These are phyloP conservation scores for Trachelus troglodyta DNA, from an alignment of 2,888 invertebrate genomes.

Conservation along the genomic window DNA sequence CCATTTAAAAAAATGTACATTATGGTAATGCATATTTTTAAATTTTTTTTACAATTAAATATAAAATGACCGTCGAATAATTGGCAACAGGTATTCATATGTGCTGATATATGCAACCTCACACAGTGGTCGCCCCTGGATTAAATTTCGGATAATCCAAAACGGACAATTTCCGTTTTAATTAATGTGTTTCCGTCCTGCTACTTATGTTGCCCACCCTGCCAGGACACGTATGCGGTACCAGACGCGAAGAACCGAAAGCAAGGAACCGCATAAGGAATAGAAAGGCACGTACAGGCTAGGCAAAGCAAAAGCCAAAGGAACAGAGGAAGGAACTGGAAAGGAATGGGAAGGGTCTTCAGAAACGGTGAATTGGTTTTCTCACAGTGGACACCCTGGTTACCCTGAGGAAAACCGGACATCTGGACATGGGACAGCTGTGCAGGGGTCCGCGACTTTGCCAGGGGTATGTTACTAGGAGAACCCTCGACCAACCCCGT, in stretches of 20 bases:
- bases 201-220: background rate
- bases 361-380: conserved; percentile 42
- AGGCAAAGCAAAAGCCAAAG: conserved; percentile 5
- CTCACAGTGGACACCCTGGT: conserved; percentile 48
- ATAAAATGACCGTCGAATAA: background rate
- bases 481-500: conserved; percentile 20
- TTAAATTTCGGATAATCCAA: conserved; percentile 55
- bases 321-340: conserved; percentile 21
- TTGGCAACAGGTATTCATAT: conserved; percentile 33
- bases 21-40: background rate
- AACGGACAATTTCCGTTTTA: conserved; percentile 44
- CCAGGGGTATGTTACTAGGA: conserved; percentile 5
- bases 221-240: background rate
- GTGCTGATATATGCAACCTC: conserved; percentile 18
- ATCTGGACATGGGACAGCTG: conserved; percentile 62
- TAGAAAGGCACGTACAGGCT: background rate
- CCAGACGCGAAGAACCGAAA: background rate
- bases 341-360: conserved; percentile 25
- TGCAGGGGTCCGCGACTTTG: conserved; percentile 26
- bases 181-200: conserved; percentile 49
- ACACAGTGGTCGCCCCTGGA: conserved; percentile 36
- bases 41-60: background rate
- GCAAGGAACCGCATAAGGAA: background rate
- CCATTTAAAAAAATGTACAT: background rate
- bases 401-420: conserved; percentile 50